Percentiles rank a stretch among this genome's conserved stretches.
Conservation (phyloP, 2,113 vertebrate genomes). For the Notechis scutatus region DNA sequence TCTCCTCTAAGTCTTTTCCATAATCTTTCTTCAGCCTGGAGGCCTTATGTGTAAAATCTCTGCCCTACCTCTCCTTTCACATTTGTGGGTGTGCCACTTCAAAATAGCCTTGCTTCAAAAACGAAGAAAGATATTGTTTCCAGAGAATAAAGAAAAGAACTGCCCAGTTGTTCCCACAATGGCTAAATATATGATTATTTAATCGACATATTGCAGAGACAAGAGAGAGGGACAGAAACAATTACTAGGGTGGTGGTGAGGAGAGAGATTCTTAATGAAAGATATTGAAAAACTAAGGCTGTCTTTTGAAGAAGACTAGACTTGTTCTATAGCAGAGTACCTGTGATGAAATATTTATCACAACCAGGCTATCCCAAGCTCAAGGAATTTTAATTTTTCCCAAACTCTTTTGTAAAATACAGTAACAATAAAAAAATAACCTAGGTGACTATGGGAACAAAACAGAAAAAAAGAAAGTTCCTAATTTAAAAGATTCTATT, state of each 20-base stretch:
- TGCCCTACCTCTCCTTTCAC: neutral
- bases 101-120: conserved; percentile 36
- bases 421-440: neutral
- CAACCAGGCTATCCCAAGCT: neutral
- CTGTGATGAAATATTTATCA: neutral
- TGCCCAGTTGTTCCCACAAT: neutral
- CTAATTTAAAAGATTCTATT: neutral
- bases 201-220: conserved; percentile 5
- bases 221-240: neutral
- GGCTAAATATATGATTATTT: neutral
- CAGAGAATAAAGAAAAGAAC: neutral
- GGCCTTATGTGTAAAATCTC: neutral
- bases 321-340: neutral
- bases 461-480: neutral
- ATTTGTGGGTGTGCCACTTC: conserved; percentile 12
- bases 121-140: neutral
- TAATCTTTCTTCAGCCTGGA: neutral
- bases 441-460: neutral
- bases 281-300: conserved; percentile 1
- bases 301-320: conserved; percentile 31
- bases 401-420: neutral
- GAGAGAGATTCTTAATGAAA: conserved; percentile 15
- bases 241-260: neutral
- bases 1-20: neutral
- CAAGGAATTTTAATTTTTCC: neutral